Percentiles rank a stretch among this genome's conserved stretches.
These are phyloP conservation scores for Akabosia matsudoensis DNA, from an alignment of 1,140 invertebrate species.

Conservation along the genomic window DNA sequence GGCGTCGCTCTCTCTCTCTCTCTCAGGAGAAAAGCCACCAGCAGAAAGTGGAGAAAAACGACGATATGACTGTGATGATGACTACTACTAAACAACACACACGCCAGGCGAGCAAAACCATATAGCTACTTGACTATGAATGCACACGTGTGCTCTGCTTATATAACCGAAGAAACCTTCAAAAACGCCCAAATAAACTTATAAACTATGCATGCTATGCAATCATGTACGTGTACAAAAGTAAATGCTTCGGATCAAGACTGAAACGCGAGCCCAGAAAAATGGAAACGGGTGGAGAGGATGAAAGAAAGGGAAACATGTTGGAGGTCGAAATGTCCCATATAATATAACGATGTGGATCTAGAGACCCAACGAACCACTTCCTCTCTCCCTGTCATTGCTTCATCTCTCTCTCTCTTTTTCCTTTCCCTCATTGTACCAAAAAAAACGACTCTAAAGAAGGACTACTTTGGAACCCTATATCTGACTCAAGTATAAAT, in stretches of 20 bases:
- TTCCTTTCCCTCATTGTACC: background rate
- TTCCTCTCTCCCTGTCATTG: background rate
- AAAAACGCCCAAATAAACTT: background rate
- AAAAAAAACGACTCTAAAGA: background rate
- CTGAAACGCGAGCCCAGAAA: background rate
- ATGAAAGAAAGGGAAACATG: background rate
- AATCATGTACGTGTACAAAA: background rate
- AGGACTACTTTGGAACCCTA: no score
- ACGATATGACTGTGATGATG: background rate
- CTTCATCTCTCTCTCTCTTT: background rate
- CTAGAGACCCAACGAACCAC: slow-evolving; percentile 3
- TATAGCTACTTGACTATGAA: background rate
- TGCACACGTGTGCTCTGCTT: background rate
- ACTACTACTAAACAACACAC: background rate
- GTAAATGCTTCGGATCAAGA: background rate
- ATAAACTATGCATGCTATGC: background rate
- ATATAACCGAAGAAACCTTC: background rate
- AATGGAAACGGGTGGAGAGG: background rate
- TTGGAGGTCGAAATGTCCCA: slow-evolving; percentile 23
- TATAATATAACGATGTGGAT: slow-evolving; percentile 19
- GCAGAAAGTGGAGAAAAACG: background rate
- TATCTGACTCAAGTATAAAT: no score
- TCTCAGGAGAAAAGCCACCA: slow-evolving; percentile 10
- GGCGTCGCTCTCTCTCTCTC: no score
- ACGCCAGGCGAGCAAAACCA: background rate